Conservation (phyloP, 2,113 vertebrate species). For the Phrynocephalus versicolor region DNA sequence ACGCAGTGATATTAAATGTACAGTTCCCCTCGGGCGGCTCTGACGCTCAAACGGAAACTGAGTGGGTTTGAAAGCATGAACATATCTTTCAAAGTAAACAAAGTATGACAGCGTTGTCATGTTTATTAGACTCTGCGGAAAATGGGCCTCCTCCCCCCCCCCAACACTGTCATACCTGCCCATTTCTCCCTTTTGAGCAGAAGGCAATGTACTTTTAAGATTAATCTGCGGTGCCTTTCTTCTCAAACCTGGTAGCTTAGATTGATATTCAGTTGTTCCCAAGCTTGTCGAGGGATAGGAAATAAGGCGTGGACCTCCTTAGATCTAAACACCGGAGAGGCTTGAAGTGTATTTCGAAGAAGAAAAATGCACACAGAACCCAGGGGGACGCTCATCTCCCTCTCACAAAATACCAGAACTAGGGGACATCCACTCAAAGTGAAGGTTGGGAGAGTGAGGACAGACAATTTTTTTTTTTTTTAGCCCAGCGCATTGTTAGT, state of each 20-base stretch:
- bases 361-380: too few species aligned
- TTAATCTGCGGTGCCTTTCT: background rate
- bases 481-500: too few species aligned
- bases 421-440: too few species aligned
- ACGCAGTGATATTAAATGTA: constrained; percentile 58
- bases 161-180: background rate
- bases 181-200: constrained; percentile 13
- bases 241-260: background rate
- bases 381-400: too few species aligned
- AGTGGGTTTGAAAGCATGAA: background rate
- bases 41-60: background rate
- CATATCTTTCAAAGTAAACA: constrained; percentile 23
- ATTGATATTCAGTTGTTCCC: background rate
- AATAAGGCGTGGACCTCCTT: too few species aligned
- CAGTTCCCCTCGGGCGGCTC: constrained; percentile 6
- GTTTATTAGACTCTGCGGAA: constrained; percentile 18
- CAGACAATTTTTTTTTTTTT: too few species aligned
- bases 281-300: too few species aligned
- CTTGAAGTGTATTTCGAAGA: too few species aligned
- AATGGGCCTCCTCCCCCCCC: background rate
- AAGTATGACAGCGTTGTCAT: constrained; percentile 26
- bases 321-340: too few species aligned
- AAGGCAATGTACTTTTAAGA: background rate
- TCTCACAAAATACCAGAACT: too few species aligned
- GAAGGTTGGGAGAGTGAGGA: too few species aligned